Conservation (phyloP, 2,113 vertebrate species). For the Phyllostomus discolor region DNA sequence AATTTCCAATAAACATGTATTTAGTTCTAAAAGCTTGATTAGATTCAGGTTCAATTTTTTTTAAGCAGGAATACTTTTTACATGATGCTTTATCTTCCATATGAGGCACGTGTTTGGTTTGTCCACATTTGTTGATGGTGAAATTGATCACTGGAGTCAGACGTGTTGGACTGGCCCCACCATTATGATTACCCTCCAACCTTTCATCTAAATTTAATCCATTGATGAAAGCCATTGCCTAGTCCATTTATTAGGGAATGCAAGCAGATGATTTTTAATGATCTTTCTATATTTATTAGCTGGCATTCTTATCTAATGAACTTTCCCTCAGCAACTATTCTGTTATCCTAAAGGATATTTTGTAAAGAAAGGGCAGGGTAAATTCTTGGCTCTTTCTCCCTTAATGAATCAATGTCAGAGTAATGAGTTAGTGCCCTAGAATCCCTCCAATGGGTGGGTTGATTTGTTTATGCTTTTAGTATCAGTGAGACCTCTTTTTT, state of each 20-base stretch:
- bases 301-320: not conserved
- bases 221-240: not conserved
- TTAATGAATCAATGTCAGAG: not conserved
- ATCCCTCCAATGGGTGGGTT: not conserved
- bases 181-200: not conserved
- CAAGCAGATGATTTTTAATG: not conserved
- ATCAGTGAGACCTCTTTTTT: not conserved
- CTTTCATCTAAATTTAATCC: not conserved
- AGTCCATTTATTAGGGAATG: not conserved
- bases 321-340: not conserved
- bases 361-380: slow-evolving; percentile 18
- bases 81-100: not conserved
- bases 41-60: not conserved
- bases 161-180: not conserved
- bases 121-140: not conserved
- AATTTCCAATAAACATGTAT: not conserved
- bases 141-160: not conserved
- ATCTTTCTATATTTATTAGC: not conserved
- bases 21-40: not conserved
- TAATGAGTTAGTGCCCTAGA: not conserved
- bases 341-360: not conserved
- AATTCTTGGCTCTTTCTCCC: not conserved
- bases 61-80: not conserved
- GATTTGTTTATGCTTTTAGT: slow-evolving; percentile 8
- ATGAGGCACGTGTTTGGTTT: not conserved